Base-by-base conservation (phyloP, 2,888 invertebrate species). In the Bellardia pandia region DNA sequence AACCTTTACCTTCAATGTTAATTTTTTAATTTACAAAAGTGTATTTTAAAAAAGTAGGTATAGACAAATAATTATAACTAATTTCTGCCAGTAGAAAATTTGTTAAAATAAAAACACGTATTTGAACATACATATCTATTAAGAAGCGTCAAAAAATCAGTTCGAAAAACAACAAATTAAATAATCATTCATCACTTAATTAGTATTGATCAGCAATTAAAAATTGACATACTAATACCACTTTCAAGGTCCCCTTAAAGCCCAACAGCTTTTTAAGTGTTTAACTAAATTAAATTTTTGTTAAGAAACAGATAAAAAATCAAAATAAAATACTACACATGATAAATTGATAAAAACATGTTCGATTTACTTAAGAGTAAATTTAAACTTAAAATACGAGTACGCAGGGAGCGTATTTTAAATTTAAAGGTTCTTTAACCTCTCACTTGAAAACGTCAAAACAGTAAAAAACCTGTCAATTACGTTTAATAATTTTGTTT, bases 1-100 rank as follows among this genome's bases (percentile, higher is more conserved):
- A 64, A 69, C 83, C 82, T 82, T 82, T 68, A 82, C 51, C 72
- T 77, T 77, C 48, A 56, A 64, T 53, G 7, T 40, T 37, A 56
- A 11, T 56, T 40, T 56, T 37, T 37, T 37, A 37, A 37, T 37
- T 37, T 37, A 37, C 3, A 37, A 6, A 23, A 71, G 7, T 5
- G 5, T 13, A 4, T 51, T 2, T 51, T 40, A 1, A 42, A 40
- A 64, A 40, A 16, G n/a, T n/a, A n/a, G 45, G 11, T 9, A 11
- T 13, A 42, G 6, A 71, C 37, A 53, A 42, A 3, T 51, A 51
- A 51, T 51, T 51, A 42, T 72, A 56, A 72, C 58, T 72, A 51
- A 51, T 23, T 37, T 79, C 62, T 69, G 45, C 60, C 51, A 33
- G 42, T 42, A 23, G 3, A 56, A 23, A 56, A 23, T 56, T 23